Evolutionary conservation across 2,888 invertebrate species (phyloP), one percentile per base, ranked within the genome.

Genomic region (Drosophila infuscata): DNA sequence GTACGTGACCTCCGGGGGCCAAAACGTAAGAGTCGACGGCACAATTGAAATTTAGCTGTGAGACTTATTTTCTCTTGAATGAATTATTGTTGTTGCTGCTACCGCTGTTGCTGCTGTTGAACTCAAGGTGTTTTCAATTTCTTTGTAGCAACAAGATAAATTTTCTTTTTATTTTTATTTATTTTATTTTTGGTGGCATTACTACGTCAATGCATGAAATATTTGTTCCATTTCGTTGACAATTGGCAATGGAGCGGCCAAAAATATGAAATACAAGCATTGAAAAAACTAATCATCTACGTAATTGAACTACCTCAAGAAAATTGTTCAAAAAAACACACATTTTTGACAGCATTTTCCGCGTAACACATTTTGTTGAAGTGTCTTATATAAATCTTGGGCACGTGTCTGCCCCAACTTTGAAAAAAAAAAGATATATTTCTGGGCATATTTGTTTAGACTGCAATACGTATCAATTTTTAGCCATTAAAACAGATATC

Each of bases 181-280:
- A 20, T 17, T 11, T n/a, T 29, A 3, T 51, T 2, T 17, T 65
- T 69, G 62, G 62, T 52, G 25, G 63, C 62, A 52, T 46, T 78
- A 81, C 64, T 88, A 81, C 84, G 84, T 88, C 84, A 85, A 89
- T 85, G 86, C 57, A 58, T 70, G n/a, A 85, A 85, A 77, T 82
- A 88, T 89, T 72, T 83, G 70, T 43, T 74, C 71, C 58, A 88
- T 75, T 79, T 89, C 63, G 63, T 71, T 88, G 86, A 89, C 90
- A 85, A 85, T 85, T 84, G 84, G 72, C 79, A 76, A 75, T 68
- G 43, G 11, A 43, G 43, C 20, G 20, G 20, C 2, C 46, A 46
- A 3, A 20, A 35, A 43, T 29, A 25, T 29, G 7, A 38, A 25
- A 32, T 43, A 25, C 3, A 3, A 9, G 52, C 33, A 25, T 11